Base-by-base conservation (phyloP, 2,113 vertebrate genomes). In the Melanerpes formicivorus region DNA sequence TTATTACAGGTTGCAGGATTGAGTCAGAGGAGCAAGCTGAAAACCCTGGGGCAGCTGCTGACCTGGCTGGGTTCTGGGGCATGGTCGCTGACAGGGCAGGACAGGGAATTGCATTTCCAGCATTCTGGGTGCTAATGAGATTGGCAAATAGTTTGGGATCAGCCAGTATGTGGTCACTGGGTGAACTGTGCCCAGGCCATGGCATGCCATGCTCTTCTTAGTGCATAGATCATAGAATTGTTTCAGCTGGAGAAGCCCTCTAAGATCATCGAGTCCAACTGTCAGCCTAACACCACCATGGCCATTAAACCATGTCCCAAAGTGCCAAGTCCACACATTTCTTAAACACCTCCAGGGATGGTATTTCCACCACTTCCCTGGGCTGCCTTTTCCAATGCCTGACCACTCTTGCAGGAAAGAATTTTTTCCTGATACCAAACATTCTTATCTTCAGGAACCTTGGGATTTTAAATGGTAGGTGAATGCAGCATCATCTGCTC, bases 81-180 rank as follows among this genome's bases (percentile, higher is more conserved):
- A 40, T 0, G 1, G 62, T 1, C 0, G 12, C 62, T 8, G 5
- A 5, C 0, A 0, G 73, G 48, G 15, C 44, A 52, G 67, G 65
- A 19, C 6, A 0, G n/a, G 3, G 2, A 8, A 1, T 30, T 16
- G 0, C 34, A 2, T 30, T 29, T 54, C 42, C 54, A 27, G 29
- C 14, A 0, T 32, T 18, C 10, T 14, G 46, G 52, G 14, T 62
- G n/a, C 54, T 62, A 12, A 11, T 0, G 1, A 32, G 37, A 5
- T 14, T 1, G 2, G 16, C 1, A 1, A 12, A 18, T 15, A 10
- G 3, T 54, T 69, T 29, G 64, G 77, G 58, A 8, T 37, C 5
- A 2, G 9, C 55, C 3, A 14, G 56, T n/a, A 5, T 0, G 0
- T 5, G 54, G 27, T 65, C 32, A 9, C 13, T 21, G 78, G 32